Percentiles rank a stretch among this genome's conserved stretches.
These are phyloP conservation scores for Alaudala cheleensis DNA, from an alignment of 2,113 vertebrate genomes.

Conservation along the genomic window DNA sequence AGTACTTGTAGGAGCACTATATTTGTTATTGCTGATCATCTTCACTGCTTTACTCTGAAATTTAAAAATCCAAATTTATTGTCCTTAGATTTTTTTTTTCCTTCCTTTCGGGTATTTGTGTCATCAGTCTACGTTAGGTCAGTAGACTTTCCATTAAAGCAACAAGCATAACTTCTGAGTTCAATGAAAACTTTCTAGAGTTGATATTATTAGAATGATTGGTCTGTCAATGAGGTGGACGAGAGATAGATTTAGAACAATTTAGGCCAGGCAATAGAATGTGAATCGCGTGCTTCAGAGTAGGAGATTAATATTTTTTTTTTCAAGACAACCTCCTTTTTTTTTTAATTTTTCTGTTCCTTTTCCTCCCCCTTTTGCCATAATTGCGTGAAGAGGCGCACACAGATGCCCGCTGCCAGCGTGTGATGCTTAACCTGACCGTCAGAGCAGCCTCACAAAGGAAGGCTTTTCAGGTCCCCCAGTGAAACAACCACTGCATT, in stretches of 20 bases:
- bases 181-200: neutral
- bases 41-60: neutral
- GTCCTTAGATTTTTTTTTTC: neutral
- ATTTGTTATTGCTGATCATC: neutral
- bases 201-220: neutral
- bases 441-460: slow-evolving; percentile 77
- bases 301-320: neutral
- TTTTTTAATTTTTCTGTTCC: neutral
- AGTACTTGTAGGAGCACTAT: neutral
- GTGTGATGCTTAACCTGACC: slow-evolving; percentile 77
- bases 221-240: neutral
- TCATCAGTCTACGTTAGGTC: neutral
- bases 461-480: slow-evolving; percentile 80
- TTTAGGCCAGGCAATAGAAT: slow-evolving; percentile 2
- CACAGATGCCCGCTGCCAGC: slow-evolving; percentile 74
- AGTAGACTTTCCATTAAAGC: neutral
- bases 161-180: neutral
- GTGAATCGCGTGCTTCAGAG: neutral
- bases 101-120: neutral
- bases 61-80: neutral
- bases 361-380: neutral
- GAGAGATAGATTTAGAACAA: neutral
- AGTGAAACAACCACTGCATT: slow-evolving; percentile 81
- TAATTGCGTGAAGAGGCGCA: slow-evolving; percentile 69
- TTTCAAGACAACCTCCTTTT: neutral